These are phyloP conservation scores for Holacanthus passer DNA, from an alignment of 2,113 vertebrate species.

Conservation along the genomic window DNA sequence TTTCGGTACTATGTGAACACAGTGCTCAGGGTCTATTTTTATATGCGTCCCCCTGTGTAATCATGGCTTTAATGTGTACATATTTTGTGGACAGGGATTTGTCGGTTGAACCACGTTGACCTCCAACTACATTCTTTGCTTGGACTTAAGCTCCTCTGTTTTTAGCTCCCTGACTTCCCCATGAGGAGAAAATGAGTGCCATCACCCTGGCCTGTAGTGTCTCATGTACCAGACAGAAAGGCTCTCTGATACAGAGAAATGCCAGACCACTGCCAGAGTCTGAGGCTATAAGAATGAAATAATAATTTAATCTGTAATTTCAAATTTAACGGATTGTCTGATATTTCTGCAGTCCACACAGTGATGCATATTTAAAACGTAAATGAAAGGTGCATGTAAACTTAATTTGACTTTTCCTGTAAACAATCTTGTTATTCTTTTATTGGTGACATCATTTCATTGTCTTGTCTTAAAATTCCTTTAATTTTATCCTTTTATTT, in stretches of 20 bases:
- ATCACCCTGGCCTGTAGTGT: constrained; percentile 6
- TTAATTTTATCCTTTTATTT: neutral
- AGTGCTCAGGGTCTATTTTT: constrained; percentile 44
- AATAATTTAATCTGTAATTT: neutral
- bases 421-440: neutral
- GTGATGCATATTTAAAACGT: neutral
- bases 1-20: constrained; percentile 4
- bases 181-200: constrained; percentile 40
- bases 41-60: constrained; percentile 33
- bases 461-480: neutral
- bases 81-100: constrained; percentile 55
- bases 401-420: neutral
- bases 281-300: neutral
- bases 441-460: neutral
- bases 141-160: constrained; percentile 52
- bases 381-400: neutral
- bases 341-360: neutral
- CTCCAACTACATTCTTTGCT: constrained; percentile 52
- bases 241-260: neutral
- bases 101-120: constrained; percentile 53
- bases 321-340: neutral
- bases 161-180: constrained; percentile 58
- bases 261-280: neutral
- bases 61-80: constrained; percentile 60
- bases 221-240: constrained; percentile 22